Conservation (phyloP, 2,888 invertebrate species). For the Apodemia hepburni region DNA sequence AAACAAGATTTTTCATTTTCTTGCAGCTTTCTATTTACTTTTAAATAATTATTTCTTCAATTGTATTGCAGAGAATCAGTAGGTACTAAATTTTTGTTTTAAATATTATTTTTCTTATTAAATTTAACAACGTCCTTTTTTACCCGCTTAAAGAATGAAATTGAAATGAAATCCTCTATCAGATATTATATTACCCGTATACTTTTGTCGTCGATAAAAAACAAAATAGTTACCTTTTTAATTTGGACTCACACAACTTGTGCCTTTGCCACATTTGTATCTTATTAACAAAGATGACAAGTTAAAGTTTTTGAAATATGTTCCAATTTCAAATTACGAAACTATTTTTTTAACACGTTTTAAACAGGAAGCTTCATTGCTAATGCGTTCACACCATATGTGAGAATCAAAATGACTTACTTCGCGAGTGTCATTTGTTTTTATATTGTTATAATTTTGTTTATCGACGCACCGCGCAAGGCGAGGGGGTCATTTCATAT, state of each 20-base stretch:
- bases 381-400: slow-evolving; percentile 68
- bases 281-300: slow-evolving; percentile 25
- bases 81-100: slow-evolving; percentile 23
- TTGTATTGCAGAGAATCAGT: background rate
- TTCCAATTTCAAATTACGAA: slow-evolving; percentile 30
- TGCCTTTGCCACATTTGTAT: background rate
- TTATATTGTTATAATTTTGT: slow-evolving; percentile 61
- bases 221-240: background rate
- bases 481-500: slow-evolving; percentile 43
- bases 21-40: background rate
- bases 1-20: slow-evolving; percentile 38
- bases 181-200: no score
- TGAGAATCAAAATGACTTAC: slow-evolving; percentile 52
- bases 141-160: no score
- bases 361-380: slow-evolving; percentile 49
- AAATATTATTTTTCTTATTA: no score
- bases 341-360: slow-evolving; percentile 35
- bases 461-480: slow-evolving; percentile 41
- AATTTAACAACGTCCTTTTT: no score
- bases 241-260: background rate
- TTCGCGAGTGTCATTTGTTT: slow-evolving; percentile 41
- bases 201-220: background rate
- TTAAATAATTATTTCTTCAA: no score
- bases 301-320: slow-evolving; percentile 19
- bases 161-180: no score